Base-by-base conservation (phyloP, 2,797 vertebrate species). In the Alectoris magna region DNA sequence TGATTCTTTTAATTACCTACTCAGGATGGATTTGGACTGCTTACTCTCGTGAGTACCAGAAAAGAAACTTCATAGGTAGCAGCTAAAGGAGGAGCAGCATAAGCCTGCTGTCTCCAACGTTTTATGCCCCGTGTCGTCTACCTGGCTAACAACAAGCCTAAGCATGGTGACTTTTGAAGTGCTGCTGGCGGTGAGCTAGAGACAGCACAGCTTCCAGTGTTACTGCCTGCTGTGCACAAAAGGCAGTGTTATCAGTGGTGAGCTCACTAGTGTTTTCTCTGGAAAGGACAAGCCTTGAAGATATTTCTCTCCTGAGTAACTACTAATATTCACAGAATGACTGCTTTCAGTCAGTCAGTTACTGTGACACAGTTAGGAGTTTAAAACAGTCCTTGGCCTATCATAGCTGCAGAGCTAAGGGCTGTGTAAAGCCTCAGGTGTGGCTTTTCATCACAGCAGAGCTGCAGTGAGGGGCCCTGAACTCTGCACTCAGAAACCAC, bases 131-230 rank as follows among this genome's bases (percentile, higher is more conserved):
- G 44, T 15, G 4, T 94, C 41, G 58, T 55, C 79, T 73, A 64
- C 81, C 17, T 88, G 68, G 56, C 73, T 88, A 76, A 87, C 83
- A 82, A 64, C 95, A 92, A 89, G 93, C 87, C 87, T 76, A 60
- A 94, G 71, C 95, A 94, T n/a, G 5, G 1, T 56, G n/a, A 5
- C 1, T 5, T 82, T 88, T 64, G 85, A 91, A 95, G 66, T 44
- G 79, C 83, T 91, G 63, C 26, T 91, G 86, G 90, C 85, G 73
- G 67, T 7, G 14, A 86, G 46, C 34, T 67, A 41, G 17, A 60
- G 24, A 17, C 15, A 91, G 73, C 46, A 44, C 46, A 53, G 79
- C 84, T 78, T 81, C 56, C 79, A 88, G 0, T 15, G 4, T n/a
- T 77, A 49, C 62, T 80, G 72, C 51, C 56, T 91, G 55, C 62